phyloP scores from a whole-genome alignment of 2,113 vertebrate species.

The Erythrocebus patas region DNA sequence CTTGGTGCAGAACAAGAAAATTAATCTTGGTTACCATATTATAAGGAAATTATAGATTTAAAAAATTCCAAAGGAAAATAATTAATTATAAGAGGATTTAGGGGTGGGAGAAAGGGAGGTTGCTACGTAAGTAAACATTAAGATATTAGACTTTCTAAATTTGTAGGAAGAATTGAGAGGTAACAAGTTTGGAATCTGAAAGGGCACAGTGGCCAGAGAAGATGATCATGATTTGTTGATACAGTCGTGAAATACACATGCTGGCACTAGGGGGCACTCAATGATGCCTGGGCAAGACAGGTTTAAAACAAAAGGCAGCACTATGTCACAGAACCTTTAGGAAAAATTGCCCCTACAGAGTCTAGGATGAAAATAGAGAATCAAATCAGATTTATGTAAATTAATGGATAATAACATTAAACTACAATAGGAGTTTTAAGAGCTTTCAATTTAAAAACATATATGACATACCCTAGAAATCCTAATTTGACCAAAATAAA shows the following conservation, averaged over 20 bases:
- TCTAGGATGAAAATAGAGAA: background rate
- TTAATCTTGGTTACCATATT: background rate
- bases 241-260: conserved; percentile 12
- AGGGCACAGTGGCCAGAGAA: background rate
- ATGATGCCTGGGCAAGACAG: background rate
- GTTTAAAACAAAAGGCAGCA: conserved; percentile 6
- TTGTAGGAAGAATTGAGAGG: background rate
- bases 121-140: background rate
- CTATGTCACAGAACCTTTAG: background rate
- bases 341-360: background rate
- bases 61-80: conserved; percentile 35
- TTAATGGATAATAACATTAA: conserved; percentile 6
- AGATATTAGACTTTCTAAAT: background rate
- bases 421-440: background rate
- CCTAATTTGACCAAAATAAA: conserved; percentile 26
- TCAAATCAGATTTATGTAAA: conserved; percentile 4
- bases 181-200: conserved; percentile 16
- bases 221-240: background rate
- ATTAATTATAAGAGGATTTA: conserved; percentile 38
- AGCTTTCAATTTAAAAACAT: conserved; percentile 28
- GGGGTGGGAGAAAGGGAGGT: background rate
- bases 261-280: conserved; percentile 36
- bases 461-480: background rate
- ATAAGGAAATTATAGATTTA: background rate
- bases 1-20: conserved; percentile 1